Evolutionary conservation across 2,797 vertebrate species (phyloP).

Genomic region (Schizopygopsis pylzovi): DNA sequence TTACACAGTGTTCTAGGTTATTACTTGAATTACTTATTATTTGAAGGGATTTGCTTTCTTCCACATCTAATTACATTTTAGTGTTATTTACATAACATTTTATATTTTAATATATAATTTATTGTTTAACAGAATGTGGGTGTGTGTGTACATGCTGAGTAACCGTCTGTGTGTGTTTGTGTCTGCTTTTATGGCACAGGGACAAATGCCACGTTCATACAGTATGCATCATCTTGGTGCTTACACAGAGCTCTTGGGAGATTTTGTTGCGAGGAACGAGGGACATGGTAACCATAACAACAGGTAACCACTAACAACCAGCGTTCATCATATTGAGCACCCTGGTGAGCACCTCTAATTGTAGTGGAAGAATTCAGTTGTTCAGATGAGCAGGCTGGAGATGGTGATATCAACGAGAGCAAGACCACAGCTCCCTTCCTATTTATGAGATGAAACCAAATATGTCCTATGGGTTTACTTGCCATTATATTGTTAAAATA

Average conservation of each 20-base stretch:
- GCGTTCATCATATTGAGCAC: constrained; percentile 68
- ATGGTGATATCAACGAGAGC: constrained; percentile 57
- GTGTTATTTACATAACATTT: too few species aligned
- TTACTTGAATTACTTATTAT: too few species aligned
- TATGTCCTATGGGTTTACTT: not conserved
- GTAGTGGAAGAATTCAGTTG: constrained; percentile 69
- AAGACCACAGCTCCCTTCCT: constrained; percentile 42
- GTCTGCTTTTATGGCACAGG: constrained; percentile 22
- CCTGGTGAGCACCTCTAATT: constrained; percentile 74
- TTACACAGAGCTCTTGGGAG: constrained; percentile 58
- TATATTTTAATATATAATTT: not conserved
- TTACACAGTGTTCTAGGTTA: too few species aligned
- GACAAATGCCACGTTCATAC: constrained; percentile 41
- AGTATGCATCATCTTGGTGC: constrained; percentile 47
- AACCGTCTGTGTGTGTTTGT: constrained; percentile 7
- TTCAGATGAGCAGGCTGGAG: constrained; percentile 62
- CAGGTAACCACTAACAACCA: constrained; percentile 81
- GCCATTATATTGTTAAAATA: not conserved
- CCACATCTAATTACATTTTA: too few species aligned
- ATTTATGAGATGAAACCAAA: not conserved
- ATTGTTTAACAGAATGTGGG: not conserved
- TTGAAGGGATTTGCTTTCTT: too few species aligned
- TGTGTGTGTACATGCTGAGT: not conserved
- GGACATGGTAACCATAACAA: constrained; percentile 81
- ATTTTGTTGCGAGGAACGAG: constrained; percentile 68